These are phyloP conservation scores for Mustelus asterias DNA, from an alignment of 2,113 vertebrate genomes.

Conservation along the genomic window DNA sequence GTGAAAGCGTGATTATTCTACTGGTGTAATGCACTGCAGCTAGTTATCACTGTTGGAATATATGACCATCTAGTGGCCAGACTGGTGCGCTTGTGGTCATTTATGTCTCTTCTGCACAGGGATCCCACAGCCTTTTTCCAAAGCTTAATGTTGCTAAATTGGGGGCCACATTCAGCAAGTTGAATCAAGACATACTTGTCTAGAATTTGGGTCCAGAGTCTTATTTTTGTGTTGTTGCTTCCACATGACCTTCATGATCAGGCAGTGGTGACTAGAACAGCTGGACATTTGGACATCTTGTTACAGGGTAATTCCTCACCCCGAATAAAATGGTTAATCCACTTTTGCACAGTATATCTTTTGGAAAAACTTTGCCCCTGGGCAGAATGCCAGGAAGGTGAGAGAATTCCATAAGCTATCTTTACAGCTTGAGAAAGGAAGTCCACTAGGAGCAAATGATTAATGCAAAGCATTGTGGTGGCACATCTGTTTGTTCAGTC, in stretches of 20 bases:
- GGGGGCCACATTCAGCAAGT: not conserved
- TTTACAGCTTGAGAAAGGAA: not conserved
- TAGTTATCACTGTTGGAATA: not conserved
- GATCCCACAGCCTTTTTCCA: not conserved
- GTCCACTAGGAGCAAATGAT: not conserved
- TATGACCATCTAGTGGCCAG: not conserved
- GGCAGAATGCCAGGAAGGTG: not conserved
- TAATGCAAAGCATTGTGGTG: not conserved
- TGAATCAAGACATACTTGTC: too few species aligned
- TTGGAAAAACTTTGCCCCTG: not conserved
- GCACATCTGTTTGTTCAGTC: conserved; percentile 25
- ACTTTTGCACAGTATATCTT: not conserved
- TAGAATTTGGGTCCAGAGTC: too few species aligned
- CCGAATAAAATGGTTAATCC: not conserved
- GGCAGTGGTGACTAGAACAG: not conserved
- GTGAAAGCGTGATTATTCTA: not conserved
- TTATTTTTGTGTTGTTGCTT: not conserved
- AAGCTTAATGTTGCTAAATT: not conserved
- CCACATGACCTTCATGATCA: not conserved
- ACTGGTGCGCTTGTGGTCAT: not conserved
- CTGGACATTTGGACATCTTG: not conserved
- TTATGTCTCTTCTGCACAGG: not conserved
- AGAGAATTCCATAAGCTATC: not conserved
- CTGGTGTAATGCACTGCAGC: not conserved
- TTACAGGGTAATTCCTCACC: not conserved